Base-by-base conservation (phyloP, 2,797 vertebrate species). In the Lutjanus argentimaculatus region DNA sequence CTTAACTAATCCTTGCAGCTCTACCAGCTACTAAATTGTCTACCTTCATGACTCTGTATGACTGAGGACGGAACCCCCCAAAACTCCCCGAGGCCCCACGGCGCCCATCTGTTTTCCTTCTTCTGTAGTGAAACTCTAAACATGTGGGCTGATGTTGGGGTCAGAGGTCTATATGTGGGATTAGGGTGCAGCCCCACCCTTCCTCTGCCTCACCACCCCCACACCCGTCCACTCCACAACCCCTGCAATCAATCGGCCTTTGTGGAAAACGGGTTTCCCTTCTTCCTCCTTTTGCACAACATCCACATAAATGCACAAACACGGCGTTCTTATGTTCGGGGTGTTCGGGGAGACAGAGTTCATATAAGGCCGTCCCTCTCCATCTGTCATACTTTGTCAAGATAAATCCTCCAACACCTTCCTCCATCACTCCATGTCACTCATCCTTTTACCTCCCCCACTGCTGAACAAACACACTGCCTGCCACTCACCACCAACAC, bases 131-230 rank as follows among this genome's bases (percentile, higher is more conserved):
- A 85, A 93, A 93, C 85, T 88, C 88, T 88, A 93, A 91, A 91
- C 90, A 93, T 89, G 92, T 92, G 89, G 84, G 79, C 80, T 93
- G 88, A 93, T 90, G 90, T 88, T 83, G 52, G 74, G 94, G 92
- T 94, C 92, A 94, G 76, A 91, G 93, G 91, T 94, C 94, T 80
- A 46, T 68, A 89, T 88, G 87, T 83, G 88, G 88, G 91, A 90
- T 93, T 90, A 91, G 86, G 80, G 71, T 82, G 73, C 80, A 80
- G 87, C 79, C 68, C 87, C 89, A 83, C 90, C 88, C 91, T 89
- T 92, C 90, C 90, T 89, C 79, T 81, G 55, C 67, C 71, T 58
- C 36, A 36, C 66, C 53, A 42, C 25, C 78, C 66, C 64, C 61
- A 52, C 77, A 52, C 71, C 80, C 72, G 21, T 82, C 65, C 43